Base-by-base conservation (phyloP, 1,140 invertebrate genomes). In the Trichonephila clavata region DNA sequence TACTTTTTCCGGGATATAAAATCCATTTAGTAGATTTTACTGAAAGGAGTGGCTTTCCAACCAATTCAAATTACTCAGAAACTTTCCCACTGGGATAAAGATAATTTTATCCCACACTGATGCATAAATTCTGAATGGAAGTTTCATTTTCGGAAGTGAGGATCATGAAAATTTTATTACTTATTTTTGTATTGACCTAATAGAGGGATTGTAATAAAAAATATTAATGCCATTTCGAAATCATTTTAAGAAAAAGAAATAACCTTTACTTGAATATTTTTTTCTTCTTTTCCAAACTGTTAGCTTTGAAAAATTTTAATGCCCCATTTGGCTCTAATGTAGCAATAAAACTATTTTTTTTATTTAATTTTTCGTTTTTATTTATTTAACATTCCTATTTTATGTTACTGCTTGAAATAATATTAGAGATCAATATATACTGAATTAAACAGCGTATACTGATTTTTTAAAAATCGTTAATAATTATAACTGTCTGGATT, bases 1-100 rank as follows among this genome's bases (percentile, higher is more conserved):
- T 87, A 87, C 39, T 87, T 87, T 87, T 63, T 10, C 32, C 32
- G 32, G 32, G 60, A 13, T 21, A 61, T 65, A 39, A 87, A 87
- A 87, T 21, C 86, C 10, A 24, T 84, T 84, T 84, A 84, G 59
- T 57, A 59, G 50, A 18, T 59, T 84, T 60, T 10, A 60, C n/a
- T 59, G 83, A 57, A 84, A 84, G 20, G 83, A 59, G 50, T 60
- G 7, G 24, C n/a, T 60, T 60, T n/a, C 7, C 21, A 24, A 20
- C 3, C 21, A 24, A 84, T 84, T 84, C 83, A 27, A 84, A 77
- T 77, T 77, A 32, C 71, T 32, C 5, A 16, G 71, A 39, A 84
- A 27, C 57, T 50, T 84, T 84, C 8, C 57, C 83, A 0, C 16
- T 13, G 50, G 83, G 83, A 24, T 84, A 84, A 57, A 24, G 16